Base-by-base conservation (phyloP, 2,888 invertebrate genomes). In the Ypsolopha sequella region DNA sequence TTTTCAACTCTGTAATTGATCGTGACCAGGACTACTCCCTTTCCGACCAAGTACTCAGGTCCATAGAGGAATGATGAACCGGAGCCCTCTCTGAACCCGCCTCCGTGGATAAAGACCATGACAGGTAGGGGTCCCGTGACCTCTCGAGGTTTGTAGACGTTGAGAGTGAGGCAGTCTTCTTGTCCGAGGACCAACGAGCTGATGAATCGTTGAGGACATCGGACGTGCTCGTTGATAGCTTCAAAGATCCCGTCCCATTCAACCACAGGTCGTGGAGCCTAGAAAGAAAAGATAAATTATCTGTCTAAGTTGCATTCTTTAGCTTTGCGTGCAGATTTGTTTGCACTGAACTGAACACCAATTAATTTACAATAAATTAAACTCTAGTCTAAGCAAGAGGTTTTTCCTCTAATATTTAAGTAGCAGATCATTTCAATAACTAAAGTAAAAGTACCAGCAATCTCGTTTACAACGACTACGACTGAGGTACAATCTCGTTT, bases 91-190 rank as follows among this genome's bases (percentile, higher is more conserved):
- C 79, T 60, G 56, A 77, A 86, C 0, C 84, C 85, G 13, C 85
- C 85, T 11, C 85, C 85, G 43, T 86, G 85, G 55, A 86, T 74
- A 58, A 76, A 85, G 1, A 84, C 73, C 80, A 86, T 84, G 36
- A 86, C 85, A 3, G 85, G 84, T 1, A 65, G 63, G 0, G 60
- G 62, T 3, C 60, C 39, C 6, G 53, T 35, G 2, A 52, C 45
- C 9, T 59, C 53, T 3, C 64, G 39, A 0, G 86, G 86, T 0
- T 76, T 73, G 59, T 81, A 82, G 0, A 86, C 61, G 55, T 85
- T 86, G 0, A 82, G 58, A 0, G 68, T 70, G 51, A 85, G 73
- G 52, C 85, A 86, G 58, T 86, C 72, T 53, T 84, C 82, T 38
- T 55, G 62, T 1, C 84, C 85, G 0, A 66, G 56, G 9, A 80